Conservation (phyloP, 2,113 vertebrate species). For the Bufo gargarizans region DNA sequence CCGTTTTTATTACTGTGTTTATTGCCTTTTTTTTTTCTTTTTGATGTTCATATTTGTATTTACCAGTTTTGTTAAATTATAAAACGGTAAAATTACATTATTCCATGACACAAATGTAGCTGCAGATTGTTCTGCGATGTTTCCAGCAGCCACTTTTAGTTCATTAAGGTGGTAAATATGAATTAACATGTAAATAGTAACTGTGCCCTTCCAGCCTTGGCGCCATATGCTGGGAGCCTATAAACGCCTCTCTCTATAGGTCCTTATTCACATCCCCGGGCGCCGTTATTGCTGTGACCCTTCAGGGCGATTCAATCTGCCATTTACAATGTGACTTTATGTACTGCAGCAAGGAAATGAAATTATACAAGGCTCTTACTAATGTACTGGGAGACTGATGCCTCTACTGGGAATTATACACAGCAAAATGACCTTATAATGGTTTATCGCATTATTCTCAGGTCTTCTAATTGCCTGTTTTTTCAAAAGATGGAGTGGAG, state of each 20-base stretch:
- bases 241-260: constrained; percentile 68
- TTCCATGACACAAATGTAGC: background rate
- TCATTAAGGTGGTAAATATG: constrained; percentile 4
- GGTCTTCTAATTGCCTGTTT: background rate
- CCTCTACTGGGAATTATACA: constrained; percentile 72
- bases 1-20: background rate
- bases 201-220: constrained; percentile 41
- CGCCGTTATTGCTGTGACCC: constrained; percentile 66
- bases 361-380: constrained; percentile 78
- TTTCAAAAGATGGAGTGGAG: background rate
- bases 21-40: background rate
- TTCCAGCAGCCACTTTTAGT: background rate
- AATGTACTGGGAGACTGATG: constrained; percentile 80
- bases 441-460: background rate
- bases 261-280: constrained; percentile 68
- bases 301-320: constrained; percentile 74
- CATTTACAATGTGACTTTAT: constrained; percentile 73
- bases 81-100: background rate
- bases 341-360: constrained; percentile 85
- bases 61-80: background rate
- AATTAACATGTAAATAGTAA: constrained; percentile 61
- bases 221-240: constrained; percentile 63
- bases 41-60: too few relatives aligned
- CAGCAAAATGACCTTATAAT: background rate
- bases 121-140: background rate